phyloP scores from a whole-genome alignment of 2,888 invertebrate species.

The Drosophila limbata region DNA sequence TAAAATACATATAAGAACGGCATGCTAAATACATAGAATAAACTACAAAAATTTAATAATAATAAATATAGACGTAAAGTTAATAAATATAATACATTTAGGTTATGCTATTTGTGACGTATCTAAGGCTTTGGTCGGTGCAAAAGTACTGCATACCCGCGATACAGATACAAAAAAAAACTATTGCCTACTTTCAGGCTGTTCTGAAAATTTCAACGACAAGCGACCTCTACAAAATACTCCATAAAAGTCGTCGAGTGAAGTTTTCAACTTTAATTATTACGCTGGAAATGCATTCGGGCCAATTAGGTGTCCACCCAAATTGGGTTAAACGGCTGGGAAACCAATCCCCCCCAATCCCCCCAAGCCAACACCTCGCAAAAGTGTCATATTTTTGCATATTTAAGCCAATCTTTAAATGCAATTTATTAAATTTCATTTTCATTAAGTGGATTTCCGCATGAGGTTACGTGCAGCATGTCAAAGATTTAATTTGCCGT shows the following conservation, averaged over 20 bases:
- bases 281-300: constrained; percentile 56
- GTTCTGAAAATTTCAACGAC: too few relatives aligned
- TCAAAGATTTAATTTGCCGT: constrained; percentile 52
- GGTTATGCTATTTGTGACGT: too few relatives aligned
- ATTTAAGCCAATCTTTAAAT: constrained; percentile 60
- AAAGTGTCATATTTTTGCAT: constrained; percentile 61
- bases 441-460: constrained; percentile 64
- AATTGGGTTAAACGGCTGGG: constrained; percentile 55
- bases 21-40: too few relatives aligned
- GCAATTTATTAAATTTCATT: constrained; percentile 74
- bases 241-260: constrained; percentile 36
- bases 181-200: too few relatives aligned
- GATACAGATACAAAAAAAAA: too few relatives aligned
- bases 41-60: too few relatives aligned
- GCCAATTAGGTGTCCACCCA: constrained; percentile 67
- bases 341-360: constrained; percentile 10
- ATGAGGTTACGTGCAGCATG: constrained; percentile 35
- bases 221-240: too few relatives aligned
- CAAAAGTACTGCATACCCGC: too few relatives aligned
- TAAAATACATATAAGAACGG: too few relatives aligned
- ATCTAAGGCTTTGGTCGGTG: too few relatives aligned
- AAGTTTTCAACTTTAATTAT: constrained; percentile 68
- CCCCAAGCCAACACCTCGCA: background rate
- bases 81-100: too few relatives aligned
- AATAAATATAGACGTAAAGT: too few relatives aligned